Base-by-base conservation (phyloP, 2,113 vertebrate species). In the Paraplagusia blochii region DNA sequence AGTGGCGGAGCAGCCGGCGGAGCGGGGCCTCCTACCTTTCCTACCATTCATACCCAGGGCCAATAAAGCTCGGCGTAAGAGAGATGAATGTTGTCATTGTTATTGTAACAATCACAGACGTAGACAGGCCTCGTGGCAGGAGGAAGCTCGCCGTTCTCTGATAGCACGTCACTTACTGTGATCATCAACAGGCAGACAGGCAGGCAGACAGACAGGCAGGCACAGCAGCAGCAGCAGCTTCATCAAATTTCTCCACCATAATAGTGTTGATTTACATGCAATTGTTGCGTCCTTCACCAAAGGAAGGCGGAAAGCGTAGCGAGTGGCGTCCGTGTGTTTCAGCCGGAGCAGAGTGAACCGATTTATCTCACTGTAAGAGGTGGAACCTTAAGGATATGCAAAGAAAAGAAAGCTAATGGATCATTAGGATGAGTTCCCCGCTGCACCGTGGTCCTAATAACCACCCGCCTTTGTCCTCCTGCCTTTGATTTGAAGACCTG, bases 401-500 rank as follows among this genome's bases (percentile, higher is more conserved):
- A 29, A 69, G 40, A 44, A 63, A 50, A 77, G 62, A 72, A 73
- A 50, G 66, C 74, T 77, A 74, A 80, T 72, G 62, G 69, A 80
- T 81, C 62, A 80, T 80, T 82, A 77, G 67, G 66, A 64, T 82
- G 76, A 66, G 61, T 81, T 71, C 72, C 68, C 79, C 76, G 69
- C 68, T 80, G 63, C 12, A 22, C 56, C 74, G 57, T 79, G 72
- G 66, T 33, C 63, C 51, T 76, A 72, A 79, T 82, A 71, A 87
- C 74, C 33, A 40, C 62, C 42, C 62, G 72, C 61, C 63, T 74
- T 55, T 62, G 59, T 53, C 22, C 51, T 78, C 62, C 78, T 71
- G 76, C 51, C 78, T 88, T 82, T 88, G 80, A 86, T 86, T 84
- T 68, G 72, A 45, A 72, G 54, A 79, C 78, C 75, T 71, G 73